Evolutionary conservation across 2,888 invertebrate species (phyloP).

Genomic region (Drosophila niveifrons): DNA sequence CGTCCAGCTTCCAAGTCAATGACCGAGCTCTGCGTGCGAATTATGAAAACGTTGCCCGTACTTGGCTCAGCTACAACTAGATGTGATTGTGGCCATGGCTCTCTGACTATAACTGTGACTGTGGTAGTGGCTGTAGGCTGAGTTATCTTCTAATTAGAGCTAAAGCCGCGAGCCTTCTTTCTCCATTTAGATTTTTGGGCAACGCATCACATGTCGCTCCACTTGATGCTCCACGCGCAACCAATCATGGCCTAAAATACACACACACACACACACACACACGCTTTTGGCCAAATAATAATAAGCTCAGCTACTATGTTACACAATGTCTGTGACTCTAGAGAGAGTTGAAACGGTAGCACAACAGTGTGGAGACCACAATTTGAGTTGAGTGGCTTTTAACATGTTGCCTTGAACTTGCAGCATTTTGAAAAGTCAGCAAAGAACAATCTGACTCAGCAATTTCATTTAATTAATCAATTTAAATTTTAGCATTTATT

Average conservation of each 20-base stretch:
- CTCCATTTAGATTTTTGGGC: not conserved
- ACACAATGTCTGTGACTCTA: too few species aligned
- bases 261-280: too few species aligned
- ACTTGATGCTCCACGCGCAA: not conserved
- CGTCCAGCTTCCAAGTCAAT: slow-evolving; percentile 26
- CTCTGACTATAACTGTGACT: not conserved
- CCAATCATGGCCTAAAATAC: not conserved
- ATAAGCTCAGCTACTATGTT: too few species aligned
- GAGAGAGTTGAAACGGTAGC: too few species aligned
- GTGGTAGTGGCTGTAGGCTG: slow-evolving; percentile 1
- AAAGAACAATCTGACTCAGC: too few species aligned
- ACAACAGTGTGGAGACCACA: too few species aligned
- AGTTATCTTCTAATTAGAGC: slow-evolving; percentile 58
- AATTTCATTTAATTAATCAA: too few species aligned
- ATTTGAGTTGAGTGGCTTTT: too few species aligned
- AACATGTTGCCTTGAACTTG: not conserved
- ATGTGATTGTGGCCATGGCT: not conserved
- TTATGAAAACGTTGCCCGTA: slow-evolving; percentile 58
- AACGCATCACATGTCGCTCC: slow-evolving; percentile 27
- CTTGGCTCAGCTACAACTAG: not conserved
- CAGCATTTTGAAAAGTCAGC: too few species aligned
- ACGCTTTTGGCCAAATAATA: not conserved
- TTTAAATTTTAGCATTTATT: too few species aligned
- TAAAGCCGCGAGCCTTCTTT: slow-evolving; percentile 26
- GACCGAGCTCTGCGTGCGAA: slow-evolving; percentile 55